These are phyloP conservation scores for Eulacestoma nigropectus DNA, from an alignment of 2,113 vertebrate species.

Conservation along the genomic window DNA sequence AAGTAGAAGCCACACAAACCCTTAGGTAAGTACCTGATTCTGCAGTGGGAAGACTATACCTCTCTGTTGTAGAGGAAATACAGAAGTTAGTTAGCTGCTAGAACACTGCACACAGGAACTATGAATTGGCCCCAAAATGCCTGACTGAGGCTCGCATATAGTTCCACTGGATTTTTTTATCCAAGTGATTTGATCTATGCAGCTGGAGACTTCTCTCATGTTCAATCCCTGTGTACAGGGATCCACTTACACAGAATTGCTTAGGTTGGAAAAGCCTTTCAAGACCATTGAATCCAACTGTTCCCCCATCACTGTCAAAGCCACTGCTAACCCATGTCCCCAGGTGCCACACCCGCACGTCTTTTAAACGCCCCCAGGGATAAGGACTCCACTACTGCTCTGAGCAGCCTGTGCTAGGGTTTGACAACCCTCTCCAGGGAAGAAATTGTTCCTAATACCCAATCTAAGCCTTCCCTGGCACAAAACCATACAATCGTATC, in stretches of 20 bases:
- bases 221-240: background rate
- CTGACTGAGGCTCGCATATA: background rate
- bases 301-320: background rate
- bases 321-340: background rate
- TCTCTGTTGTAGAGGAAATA: background rate
- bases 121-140: background rate
- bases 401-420: background rate
- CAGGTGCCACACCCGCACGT: fast-evolving
- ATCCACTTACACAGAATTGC: background rate
- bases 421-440: background rate
- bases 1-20: background rate
- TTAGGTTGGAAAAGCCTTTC: background rate
- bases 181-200: background rate
- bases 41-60: background rate
- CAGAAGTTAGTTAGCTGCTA: too few species aligned
- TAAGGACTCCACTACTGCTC: background rate
- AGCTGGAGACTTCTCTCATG: background rate
- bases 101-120: background rate
- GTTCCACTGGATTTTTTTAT: background rate
- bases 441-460: background rate
- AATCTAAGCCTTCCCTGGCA: background rate
- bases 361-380: background rate
- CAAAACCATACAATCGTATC: background rate
- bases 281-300: fast-evolving
- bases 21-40: too few species aligned